Evolutionary conservation across 2,888 invertebrate genomes (phyloP), one percentile per base, ranked within the genome.

Genomic region (Hemithea aestivaria): DNA sequence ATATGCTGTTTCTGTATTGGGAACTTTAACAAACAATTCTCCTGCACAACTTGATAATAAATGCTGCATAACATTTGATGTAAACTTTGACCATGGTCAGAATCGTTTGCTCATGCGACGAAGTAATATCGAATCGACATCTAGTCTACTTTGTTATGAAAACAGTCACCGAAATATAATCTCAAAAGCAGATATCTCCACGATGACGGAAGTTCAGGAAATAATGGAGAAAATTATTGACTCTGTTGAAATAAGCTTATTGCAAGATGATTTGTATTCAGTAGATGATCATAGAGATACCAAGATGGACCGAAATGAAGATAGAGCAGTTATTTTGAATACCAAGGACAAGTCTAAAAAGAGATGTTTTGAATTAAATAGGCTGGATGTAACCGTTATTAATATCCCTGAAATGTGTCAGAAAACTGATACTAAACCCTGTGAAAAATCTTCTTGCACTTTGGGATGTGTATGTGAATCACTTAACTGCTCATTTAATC

Each of bases 391-490:
- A 6, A 92, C 91, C 41, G 88, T 92, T 20, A 91, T 93, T 34
- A 89, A 88, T 58, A 77, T 81, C 40, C 64, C 79, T 16, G 71
- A 77, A 35, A 60, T 55, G 6, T 42, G 46, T 10, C 44, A 55
- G 30, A 51, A 51, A 20, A 42, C 45, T 12, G 32, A 41, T 21
- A 21, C 9, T 6, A 47, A 45, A 25, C 37, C 45, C 9, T 93
- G 93, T 58, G 48, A 44, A 0, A 89, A 91, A 52, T 73, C 79
- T 4, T 81, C 69, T 64, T 93, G 93, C 58, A 67, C 67, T 40
- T 67, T 92, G 35, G 93, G 93, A 2, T 93, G 93, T 62, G 63
- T 93, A 23, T 93, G 93, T 59, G 77, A 83, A 31, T 92, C 91
- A 52, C 62, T 92, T 20, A 62, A 73, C 20, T 79, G 82, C 41